Evolutionary conservation across 2,113 vertebrate genomes (phyloP), one percentile per base, ranked within the genome.

Genomic region (Sterna hirundo): DNA sequence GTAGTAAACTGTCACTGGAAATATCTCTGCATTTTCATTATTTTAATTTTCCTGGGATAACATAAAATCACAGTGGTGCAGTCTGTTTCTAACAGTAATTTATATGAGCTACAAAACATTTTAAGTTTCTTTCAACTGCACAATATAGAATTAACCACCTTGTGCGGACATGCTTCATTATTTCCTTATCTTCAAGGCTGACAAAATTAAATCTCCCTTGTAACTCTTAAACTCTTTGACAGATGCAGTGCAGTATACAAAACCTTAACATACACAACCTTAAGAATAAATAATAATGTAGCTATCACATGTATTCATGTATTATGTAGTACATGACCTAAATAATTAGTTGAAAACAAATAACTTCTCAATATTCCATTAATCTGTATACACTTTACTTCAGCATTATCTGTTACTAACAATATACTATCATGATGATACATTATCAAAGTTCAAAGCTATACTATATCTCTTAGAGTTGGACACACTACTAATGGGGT

Each of bases 141-240:
- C 14, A 54, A 87, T 72, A 93, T 22, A 93, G 44, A 80, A 91
- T 87, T 64, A 94, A 90, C 66, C 49, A 90, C 87, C 70, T 96
- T 94, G 38, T 64, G 62, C 34, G 54, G 70, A 83, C 14, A 89
- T 38, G 74, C 54, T 82, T 93, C 86, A 79, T 95, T 89, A 89
- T 93, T 84, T 95, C 89, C 57, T 83, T 74, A 51, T 96, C 87
- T 95, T 96, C 66, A 79, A 77, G 46, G 54, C 66, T 85, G 84
- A 90, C 78, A 85, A 89, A 65, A 87, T 83, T 76, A 91, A 91
- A 94, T 76, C 34, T 92, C 74, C 57, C 65, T 93, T 79, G 38
- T 82, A 93, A 96, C 61, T 78, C 86, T 91, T 64, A 76, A 82
- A 57, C 11, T 90, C 40, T 82, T 65, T 76, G 57, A 94, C 61